Evolutionary conservation across 1,140 invertebrate genomes (phyloP), one percentile per base, ranked within the genome.

Genomic region (Heliconius congener): DNA sequence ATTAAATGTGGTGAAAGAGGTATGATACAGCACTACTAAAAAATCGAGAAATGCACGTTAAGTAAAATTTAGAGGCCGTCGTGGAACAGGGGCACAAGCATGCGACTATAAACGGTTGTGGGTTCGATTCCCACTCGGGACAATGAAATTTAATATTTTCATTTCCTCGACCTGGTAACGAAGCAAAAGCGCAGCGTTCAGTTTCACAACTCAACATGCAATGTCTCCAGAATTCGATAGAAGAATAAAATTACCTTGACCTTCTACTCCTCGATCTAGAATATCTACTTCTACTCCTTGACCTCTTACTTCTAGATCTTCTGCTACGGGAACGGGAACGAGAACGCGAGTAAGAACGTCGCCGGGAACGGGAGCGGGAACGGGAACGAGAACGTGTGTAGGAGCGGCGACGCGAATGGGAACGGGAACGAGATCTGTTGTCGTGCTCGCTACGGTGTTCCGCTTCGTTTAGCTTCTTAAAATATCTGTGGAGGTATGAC

Each of bases 401-500:
- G 2, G 88, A 85, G 13, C 90, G 86, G 16, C 81, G 81, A 39
- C 83, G 83, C 3, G 87, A 86, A 13, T 85, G 84, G 16, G 83
- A 83, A 5, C 83, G 81, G 13, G 91, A 84, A 34, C 83, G 82
- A 30, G 81, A 74, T 3, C 94, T 95, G 82, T 88, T 87, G 73
- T 92, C 88, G 81, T 92, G 86, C 74, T 90, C 89, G 82, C 92
- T 90, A 66, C 91, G 87, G 79, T 84, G 76, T 74, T 90, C 86
- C 79, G 89, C 75, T 83, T 91, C 86, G 74, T 90, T 87, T 79
- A 95, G 79, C 81, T 94, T 95, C 79, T 95, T 94, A 82, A 95
- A 95, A 84, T 95, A 95, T 83, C 93, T 95, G 76, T 42, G 42
- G 13, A 16, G 42, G 42, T 46, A 46, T 46, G 13, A 5, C 4